Evolutionary conservation across 2,888 invertebrate species (phyloP), one percentile per base, ranked within the genome.

Genomic region (Trichopria drosophilae): DNA sequence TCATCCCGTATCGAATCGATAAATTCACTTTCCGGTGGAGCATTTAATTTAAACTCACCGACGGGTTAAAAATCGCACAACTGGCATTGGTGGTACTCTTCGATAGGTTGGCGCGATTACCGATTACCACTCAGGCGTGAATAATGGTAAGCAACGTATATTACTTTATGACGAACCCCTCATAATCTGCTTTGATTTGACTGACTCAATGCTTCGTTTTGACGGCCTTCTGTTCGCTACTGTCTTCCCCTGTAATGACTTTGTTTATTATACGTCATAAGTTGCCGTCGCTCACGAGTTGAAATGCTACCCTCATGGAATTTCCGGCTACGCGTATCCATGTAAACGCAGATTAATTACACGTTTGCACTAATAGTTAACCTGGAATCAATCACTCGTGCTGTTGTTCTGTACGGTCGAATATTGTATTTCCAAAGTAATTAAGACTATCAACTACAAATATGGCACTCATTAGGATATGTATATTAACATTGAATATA

Each of bases 231-330:
- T 63, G 52, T 60, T 60, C 49, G 54, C 43, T 20, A 51, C 47
- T 54, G 50, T 29, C 48, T 53, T 51, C 36, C 29, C 37, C 50
- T 34, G 37, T 72, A 72, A 72, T 72, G 66, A 69, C 67, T 72
- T 72, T 71, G 72, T 72, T 72, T 70, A 67, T 64, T 42, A 36
- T 55, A 51, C 55, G 65, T 67, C 66, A 64, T 64, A 65, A 69
- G 60, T 64, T 51, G 57, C 49, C 57, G 23, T 16, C 39, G 51
- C 26, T 36, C 48, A 31, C 46, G 69, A 67, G 68, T 65, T 71
- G 69, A 65, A 66, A 53, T 62, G 59, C 57, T 37, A 4, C 15
- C n/a, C n/a, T n/a, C n/a, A n/a, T n/a, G n/a, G n/a, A n/a, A n/a
- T n/a, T n/a, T n/a, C n/a, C n/a, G n/a, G n/a, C n/a, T n/a, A n/a